Base-by-base conservation (phyloP, 2,797 vertebrate genomes). In the Yasuhikotakia modesta region DNA sequence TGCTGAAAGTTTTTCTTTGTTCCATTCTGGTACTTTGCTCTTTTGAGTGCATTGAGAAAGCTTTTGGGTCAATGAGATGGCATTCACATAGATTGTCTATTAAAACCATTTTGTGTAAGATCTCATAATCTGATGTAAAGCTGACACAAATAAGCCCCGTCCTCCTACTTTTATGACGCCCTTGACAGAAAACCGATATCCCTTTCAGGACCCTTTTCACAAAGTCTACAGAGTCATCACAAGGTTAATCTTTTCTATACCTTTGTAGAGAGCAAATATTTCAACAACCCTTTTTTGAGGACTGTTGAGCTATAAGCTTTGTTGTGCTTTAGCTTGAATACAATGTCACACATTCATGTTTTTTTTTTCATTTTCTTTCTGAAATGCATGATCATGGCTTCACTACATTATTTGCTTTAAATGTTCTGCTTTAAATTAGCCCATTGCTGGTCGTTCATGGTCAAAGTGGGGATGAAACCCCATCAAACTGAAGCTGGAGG, bases 121-220 rank as follows among this genome's bases (percentile, higher is more conserved):
- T 70, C 68, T 60, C 24, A 52, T 12, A 8, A 67, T 68, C 35
- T 69, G 19, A 69, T 50, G 67, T 58, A 61, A 71, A 76, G 39
- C 48, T 60, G 60, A 57, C 69, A 77, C 70, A 78, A 78, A 78
- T 70, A 63, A 70, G 67, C 55, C 16, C 5, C 3, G 24, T 48
- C 45, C 61, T 63, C 70, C 45, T 50, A 78, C 48, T 70, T 76
- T 76, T 76, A 71, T 21, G 67, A 70, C 58, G 35, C 64, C 22
- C 72, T 78, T 71, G 78, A 65, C 46, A 72, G 61, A 55, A 45
- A 76, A 30, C 24, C 5, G 53, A 79, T 78, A 68, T 48, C 60
- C 55, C 24, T 22, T 48, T 52, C 32, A 70, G 57, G 43, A 27
- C 53, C 39, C 52, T 67, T 10, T 73, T 66, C 61, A 67, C 21